Percentiles rank a stretch among this genome's conserved stretches.
phyloP scores from a whole-genome alignment of 2,113 vertebrate species.

The Xenus cinereus region DNA sequence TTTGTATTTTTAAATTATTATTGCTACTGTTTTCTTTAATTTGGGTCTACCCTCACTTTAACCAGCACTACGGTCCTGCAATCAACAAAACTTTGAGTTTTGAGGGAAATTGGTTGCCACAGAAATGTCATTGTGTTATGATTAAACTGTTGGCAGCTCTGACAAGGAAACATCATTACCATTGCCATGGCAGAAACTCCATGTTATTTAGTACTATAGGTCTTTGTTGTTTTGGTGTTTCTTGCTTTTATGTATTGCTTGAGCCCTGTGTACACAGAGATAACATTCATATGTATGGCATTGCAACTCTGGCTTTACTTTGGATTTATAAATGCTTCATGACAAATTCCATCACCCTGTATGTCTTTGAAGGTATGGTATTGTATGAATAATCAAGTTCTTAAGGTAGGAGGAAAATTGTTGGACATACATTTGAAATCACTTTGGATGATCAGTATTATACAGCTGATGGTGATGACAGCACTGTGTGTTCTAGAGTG shows the following conservation, averaged over 20 bases:
- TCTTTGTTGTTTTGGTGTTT: background rate
- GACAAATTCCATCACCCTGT: slow-evolving; percentile 21
- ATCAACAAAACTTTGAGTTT: background rate
- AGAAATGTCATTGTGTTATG: background rate
- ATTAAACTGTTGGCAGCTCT: background rate
- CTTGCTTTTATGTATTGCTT: slow-evolving; percentile 5
- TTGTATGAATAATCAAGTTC: slow-evolving; percentile 47
- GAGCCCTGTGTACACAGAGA: background rate
- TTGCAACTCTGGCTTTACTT: slow-evolving; percentile 51
- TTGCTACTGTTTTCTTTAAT: background rate
- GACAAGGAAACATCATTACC: background rate
- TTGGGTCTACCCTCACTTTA: background rate
- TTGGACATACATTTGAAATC: slow-evolving; percentile 15
- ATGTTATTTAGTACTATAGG: background rate
- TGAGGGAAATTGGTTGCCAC: background rate
- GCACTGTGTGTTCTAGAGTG: background rate
- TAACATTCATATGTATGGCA: background rate
- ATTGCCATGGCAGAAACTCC: background rate
- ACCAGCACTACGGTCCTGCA: background rate
- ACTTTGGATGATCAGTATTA: slow-evolving; percentile 2
- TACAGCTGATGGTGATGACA: background rate
- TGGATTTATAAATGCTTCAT: slow-evolving; percentile 63
- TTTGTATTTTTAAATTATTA: background rate
- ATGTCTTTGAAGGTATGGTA: slow-evolving; percentile 24
- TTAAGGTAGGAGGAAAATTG: background rate